phyloP scores from a whole-genome alignment of 1,140 invertebrate genomes.

The Aphaenogaster ashmeadi region DNA sequence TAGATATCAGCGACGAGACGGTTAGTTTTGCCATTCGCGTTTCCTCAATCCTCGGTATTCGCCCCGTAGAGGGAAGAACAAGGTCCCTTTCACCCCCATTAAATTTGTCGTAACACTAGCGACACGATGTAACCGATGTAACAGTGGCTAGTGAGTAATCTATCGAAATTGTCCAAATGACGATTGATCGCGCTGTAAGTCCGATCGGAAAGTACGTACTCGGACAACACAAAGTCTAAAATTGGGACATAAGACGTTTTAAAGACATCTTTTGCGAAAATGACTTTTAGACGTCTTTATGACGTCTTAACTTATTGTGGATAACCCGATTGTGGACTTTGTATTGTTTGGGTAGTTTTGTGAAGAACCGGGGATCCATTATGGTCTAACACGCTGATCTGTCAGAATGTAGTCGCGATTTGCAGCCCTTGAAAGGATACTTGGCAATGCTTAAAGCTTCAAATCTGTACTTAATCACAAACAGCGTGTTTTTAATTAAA shows the following conservation, averaged over 20 bases:
- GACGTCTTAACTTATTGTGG: too few relatives aligned
- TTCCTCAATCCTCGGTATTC: not conserved
- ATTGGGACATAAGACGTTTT: too few relatives aligned
- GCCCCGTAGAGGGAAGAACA: not conserved
- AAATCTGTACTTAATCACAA: not conserved
- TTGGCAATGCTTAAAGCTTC: not conserved
- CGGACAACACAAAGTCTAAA: too few relatives aligned
- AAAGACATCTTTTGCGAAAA: too few relatives aligned
- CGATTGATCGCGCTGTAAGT: not conserved
- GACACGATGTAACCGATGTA: not conserved
- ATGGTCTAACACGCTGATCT: not conserved
- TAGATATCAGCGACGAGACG: constrained; percentile 53
- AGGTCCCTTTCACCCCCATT: not conserved
- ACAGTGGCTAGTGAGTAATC: not conserved
- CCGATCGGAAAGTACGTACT: not conserved
- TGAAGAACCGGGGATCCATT: not conserved
- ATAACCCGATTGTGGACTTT: too few relatives aligned
- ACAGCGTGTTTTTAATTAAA: not conserved
- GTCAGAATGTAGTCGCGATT: too few relatives aligned
- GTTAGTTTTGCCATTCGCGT: constrained; percentile 56
- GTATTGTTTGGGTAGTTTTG: not conserved
- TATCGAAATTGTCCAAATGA: not conserved
- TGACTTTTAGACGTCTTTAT: too few relatives aligned
- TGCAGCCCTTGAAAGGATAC: too few relatives aligned
- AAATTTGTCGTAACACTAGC: not conserved